These are phyloP conservation scores for Eupithecia subfuscata DNA, from an alignment of 2,888 invertebrate species.

Conservation along the genomic window DNA sequence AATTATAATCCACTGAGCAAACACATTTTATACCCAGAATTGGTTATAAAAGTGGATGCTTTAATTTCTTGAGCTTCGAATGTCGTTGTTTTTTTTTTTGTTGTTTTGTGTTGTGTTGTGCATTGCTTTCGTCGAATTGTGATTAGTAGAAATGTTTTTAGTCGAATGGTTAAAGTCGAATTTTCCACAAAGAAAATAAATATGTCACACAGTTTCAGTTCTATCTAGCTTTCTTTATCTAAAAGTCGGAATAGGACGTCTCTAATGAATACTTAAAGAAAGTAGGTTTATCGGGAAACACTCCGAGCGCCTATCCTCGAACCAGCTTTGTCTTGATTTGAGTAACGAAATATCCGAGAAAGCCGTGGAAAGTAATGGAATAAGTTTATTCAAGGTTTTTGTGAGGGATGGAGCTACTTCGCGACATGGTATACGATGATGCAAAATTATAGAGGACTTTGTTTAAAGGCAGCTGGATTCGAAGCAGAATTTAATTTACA, in stretches of 20 bases:
- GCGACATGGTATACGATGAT: not conserved
- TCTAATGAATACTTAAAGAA: constrained; percentile 45
- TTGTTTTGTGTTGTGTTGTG: too few species aligned
- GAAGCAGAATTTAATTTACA: not conserved
- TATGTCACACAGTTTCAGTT: constrained; percentile 16
- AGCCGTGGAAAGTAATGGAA: constrained; percentile 21
- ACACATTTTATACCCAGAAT: too few species aligned
- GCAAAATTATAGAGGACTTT: not conserved
- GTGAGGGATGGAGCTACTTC: not conserved
- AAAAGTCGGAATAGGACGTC: constrained; percentile 26
- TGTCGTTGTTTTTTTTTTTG: too few species aligned
- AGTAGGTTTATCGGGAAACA: constrained; percentile 44
- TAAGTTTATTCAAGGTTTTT: constrained; percentile 4
- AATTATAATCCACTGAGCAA: too few species aligned
- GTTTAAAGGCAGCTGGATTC: not conserved
- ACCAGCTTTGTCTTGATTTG: constrained; percentile 32
- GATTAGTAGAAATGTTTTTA: too few species aligned
- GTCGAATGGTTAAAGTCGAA: too few species aligned
- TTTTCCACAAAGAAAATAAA: not conserved
- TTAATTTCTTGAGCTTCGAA: too few species aligned
- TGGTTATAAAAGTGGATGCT: too few species aligned
- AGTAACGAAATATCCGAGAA: constrained; percentile 28
- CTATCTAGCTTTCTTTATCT: not conserved
- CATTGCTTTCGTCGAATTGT: too few species aligned
- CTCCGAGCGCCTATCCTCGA: constrained; percentile 25